Evolutionary conservation across 1,140 invertebrate species (phyloP).

Genomic region (Mactra quadrangularis): DNA sequence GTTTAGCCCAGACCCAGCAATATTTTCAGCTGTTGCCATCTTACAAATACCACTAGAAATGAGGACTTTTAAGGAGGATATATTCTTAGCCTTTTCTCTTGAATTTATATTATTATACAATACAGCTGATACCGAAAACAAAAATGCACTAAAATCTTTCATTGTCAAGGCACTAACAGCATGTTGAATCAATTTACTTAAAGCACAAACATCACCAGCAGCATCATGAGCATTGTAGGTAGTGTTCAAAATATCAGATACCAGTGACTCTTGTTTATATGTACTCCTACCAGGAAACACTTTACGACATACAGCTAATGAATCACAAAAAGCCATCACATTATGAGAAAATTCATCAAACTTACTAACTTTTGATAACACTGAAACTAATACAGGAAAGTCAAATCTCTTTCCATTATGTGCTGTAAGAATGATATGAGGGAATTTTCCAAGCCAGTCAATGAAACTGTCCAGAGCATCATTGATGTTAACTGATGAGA

Average conservation of each 20-base stretch:
- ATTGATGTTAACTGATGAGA: not conserved
- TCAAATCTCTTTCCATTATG: conserved; percentile 18
- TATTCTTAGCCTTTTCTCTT: not conserved
- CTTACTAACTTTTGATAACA: not conserved
- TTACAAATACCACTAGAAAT: not conserved
- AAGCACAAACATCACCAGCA: not conserved
- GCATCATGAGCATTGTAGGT: not conserved
- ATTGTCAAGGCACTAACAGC: not conserved
- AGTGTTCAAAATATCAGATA: not conserved
- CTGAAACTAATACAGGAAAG: not conserved
- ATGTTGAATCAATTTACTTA: not conserved
- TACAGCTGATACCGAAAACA: no score
- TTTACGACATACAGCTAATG: not conserved
- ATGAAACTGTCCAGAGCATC: not conserved
- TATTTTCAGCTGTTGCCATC: not conserved
- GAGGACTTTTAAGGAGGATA: not conserved
- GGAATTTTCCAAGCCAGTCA: not conserved
- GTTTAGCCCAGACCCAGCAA: conserved; percentile 1
- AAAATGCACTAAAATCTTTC: no score
- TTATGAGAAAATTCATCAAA: not conserved
- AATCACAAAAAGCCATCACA: not conserved
- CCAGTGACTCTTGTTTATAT: not conserved
- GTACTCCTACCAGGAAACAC: not conserved
- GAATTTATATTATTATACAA: no score
- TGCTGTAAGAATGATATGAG: not conserved